Conservation (phyloP, 2,113 vertebrate species). For the Gopherus flavomarginatus region DNA sequence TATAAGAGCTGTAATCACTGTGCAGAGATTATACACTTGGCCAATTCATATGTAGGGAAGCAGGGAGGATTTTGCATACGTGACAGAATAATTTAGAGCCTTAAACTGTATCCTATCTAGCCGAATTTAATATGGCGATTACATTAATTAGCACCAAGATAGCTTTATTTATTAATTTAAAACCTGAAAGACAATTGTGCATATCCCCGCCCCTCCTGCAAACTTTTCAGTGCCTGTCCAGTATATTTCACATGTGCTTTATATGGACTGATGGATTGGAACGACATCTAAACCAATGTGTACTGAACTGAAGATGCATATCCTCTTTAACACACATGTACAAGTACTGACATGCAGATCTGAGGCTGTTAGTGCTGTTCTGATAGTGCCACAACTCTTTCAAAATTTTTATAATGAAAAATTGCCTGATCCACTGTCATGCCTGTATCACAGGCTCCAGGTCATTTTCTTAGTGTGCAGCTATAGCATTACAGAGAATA, state of each 20-base stretch:
- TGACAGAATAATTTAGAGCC: not conserved
- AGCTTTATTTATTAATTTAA: not conserved
- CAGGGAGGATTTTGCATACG: not conserved
- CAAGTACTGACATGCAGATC: not conserved
- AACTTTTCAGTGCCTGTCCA: not conserved
- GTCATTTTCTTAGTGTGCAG: slow-evolving; percentile 27
- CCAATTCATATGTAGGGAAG: not conserved
- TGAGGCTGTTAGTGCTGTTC: not conserved
- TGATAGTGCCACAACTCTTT: slow-evolving; percentile 52
- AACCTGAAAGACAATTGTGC: not conserved
- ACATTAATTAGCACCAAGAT: not conserved
- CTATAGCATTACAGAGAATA: slow-evolving; percentile 5
- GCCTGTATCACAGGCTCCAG: not conserved
- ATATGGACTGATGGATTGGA: not conserved
- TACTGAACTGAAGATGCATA: not conserved
- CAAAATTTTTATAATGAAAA: slow-evolving; percentile 48
- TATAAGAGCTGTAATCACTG: not conserved
- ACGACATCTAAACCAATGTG: not conserved
- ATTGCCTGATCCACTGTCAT: not conserved
- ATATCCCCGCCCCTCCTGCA: not conserved
- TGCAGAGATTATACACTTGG: not conserved
- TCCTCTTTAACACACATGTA: not conserved
- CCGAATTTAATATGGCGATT: slow-evolving; percentile 9
- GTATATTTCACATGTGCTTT: not conserved
- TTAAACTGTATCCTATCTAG: not conserved